Conservation (phyloP, 1,140 invertebrate species). For the Neodiprion pinetum region DNA sequence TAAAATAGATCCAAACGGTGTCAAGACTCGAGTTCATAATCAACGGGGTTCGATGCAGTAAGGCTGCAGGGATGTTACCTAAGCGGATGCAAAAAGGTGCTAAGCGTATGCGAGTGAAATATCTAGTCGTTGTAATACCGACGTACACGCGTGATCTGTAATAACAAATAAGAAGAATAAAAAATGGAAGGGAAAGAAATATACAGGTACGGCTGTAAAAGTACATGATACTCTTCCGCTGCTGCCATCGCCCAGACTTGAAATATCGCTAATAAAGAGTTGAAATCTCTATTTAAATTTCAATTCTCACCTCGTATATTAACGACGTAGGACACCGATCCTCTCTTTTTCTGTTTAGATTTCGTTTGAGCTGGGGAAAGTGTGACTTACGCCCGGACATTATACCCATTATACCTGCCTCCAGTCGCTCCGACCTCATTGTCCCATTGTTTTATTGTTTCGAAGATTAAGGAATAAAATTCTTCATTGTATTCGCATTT, state of each 20-base stretch:
- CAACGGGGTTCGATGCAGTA: background rate
- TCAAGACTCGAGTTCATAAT: too few relatives aligned
- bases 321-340: too few relatives aligned
- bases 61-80: constrained; percentile 37
- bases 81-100: constrained; percentile 58
- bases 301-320: background rate
- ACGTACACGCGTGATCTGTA: too few relatives aligned
- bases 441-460: constrained; percentile 5
- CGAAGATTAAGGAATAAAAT: background rate
- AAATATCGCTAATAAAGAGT: constrained; percentile 1
- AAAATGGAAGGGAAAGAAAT: background rate
- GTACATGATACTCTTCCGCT: background rate
- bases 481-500: background rate
- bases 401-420: too few relatives aligned
- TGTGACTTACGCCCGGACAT: background rate
- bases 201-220: background rate
- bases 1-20: too few relatives aligned
- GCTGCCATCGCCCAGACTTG: background rate
- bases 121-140: background rate
- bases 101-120: constrained; percentile 46
- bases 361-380: background rate
- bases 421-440: background rate
- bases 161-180: too few relatives aligned
- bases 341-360: background rate
- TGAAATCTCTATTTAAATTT: background rate